phyloP scores from a whole-genome alignment of 2,113 vertebrate genomes.

The Myotis yumanensis region DNA sequence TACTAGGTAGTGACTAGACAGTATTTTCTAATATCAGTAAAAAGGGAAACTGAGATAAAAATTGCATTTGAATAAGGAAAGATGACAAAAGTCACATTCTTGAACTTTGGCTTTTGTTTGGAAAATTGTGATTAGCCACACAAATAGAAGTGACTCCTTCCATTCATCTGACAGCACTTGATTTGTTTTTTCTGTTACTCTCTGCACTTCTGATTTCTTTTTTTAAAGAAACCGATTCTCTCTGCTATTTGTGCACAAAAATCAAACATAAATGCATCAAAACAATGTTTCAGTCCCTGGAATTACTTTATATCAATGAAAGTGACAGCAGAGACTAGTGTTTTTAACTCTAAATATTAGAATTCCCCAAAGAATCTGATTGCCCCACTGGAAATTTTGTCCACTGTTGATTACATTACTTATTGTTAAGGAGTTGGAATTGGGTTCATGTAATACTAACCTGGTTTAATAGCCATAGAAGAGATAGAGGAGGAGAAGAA shows the following conservation, averaged over 20 bases:
- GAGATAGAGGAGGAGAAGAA: not conserved
- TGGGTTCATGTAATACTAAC: not conserved
- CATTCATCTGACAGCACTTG: not conserved
- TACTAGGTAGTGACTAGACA: not conserved
- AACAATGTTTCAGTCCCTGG: not conserved
- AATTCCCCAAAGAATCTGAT: not conserved
- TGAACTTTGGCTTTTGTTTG: not conserved
- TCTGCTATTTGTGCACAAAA: not conserved
- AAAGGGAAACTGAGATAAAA: not conserved
- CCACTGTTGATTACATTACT: not conserved
- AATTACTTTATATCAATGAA: not conserved
- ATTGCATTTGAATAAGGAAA: not conserved
- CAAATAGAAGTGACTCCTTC: not conserved
- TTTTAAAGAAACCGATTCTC: not conserved
- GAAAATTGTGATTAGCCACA: not conserved
- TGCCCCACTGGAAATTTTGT: not conserved
- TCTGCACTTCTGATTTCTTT: not conserved
- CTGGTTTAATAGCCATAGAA: not conserved
- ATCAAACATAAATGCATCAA: not conserved
- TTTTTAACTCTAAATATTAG: conserved; percentile 2
- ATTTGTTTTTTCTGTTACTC: not conserved
- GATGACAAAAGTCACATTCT: not conserved
- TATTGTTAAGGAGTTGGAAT: not conserved
- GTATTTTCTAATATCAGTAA: not conserved
- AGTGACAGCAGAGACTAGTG: not conserved